phyloP scores from a whole-genome alignment of 2,888 invertebrate genomes.

The Drosophila subquinaria region DNA sequence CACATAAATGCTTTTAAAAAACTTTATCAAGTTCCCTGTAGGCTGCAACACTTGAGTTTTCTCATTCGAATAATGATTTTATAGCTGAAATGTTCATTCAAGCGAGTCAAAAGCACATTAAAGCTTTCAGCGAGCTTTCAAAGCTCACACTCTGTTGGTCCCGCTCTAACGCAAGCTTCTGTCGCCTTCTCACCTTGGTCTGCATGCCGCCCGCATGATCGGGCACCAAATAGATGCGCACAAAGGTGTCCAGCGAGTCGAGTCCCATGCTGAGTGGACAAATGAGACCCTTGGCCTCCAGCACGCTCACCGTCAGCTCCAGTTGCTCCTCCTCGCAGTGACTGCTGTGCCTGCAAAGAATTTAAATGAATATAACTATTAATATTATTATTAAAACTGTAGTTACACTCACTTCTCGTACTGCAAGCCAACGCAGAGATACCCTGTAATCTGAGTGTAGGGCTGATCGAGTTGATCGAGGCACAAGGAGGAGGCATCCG shows the following conservation, averaged over 20 bases:
- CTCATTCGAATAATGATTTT: too few relatives aligned
- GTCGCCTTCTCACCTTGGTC: constrained; percentile 86
- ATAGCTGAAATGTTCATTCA: too few relatives aligned
- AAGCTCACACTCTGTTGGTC: neutral
- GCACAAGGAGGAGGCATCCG: constrained; percentile 90
- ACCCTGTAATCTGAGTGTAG: constrained; percentile 90
- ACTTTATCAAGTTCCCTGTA: neutral
- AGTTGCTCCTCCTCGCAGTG: constrained; percentile 80
- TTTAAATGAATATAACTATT: too few relatives aligned
- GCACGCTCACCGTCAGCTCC: constrained; percentile 88
- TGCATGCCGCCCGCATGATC: constrained; percentile 90
- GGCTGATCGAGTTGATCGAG: constrained; percentile 90
- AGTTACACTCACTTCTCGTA: constrained; percentile 89
- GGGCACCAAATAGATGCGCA: constrained; percentile 91
- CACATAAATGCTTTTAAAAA: neutral
- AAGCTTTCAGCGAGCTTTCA: neutral
- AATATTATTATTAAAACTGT: too few relatives aligned
- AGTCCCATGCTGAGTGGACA: constrained; percentile 87
- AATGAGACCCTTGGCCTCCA: constrained; percentile 91
- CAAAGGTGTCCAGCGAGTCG: constrained; percentile 90
- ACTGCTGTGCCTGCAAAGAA: constrained; percentile 70
- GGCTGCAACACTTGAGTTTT: neutral
- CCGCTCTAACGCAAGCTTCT: neutral
- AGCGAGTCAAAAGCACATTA: neutral
- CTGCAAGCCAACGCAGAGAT: constrained; percentile 91